Conservation (phyloP, 2,888 invertebrate species). For the Dicyrtomina minuta region DNA sequence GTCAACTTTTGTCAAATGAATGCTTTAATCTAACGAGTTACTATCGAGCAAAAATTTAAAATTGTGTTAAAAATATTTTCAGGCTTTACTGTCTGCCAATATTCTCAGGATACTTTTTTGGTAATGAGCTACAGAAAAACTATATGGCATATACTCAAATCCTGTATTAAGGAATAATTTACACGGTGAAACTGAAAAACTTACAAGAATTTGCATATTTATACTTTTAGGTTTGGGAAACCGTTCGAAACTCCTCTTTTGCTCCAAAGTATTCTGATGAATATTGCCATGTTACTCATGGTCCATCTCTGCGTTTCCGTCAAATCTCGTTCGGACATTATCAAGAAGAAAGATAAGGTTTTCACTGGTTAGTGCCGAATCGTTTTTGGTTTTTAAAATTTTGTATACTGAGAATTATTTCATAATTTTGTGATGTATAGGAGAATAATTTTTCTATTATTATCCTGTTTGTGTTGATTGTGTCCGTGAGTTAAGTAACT, state of each 20-base stretch:
- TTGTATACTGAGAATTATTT: too few species aligned
- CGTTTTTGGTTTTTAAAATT: too few species aligned
- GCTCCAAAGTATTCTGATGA: conserved; percentile 97
- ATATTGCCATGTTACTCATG: conserved; percentile 91
- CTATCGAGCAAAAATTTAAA: not conserved
- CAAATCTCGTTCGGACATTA: conserved; percentile 75
- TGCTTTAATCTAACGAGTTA: not conserved
- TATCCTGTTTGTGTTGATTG: too few species aligned
- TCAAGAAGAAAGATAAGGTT: conserved; percentile 70
- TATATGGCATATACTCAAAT: not conserved
- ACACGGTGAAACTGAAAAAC: conserved; percentile 11
- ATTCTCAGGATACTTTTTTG: conserved; percentile 96
- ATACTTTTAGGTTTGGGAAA: conserved; percentile 90
- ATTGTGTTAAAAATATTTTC: not conserved
- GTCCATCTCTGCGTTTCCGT: conserved; percentile 88
- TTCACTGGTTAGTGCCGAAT: conserved; percentile 79
- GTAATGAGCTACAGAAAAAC: conserved; percentile 62
- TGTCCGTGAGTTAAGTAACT: too few species aligned
- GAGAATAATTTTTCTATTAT: too few species aligned
- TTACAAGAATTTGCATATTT: too few species aligned
- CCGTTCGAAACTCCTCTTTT: conserved; percentile 92
- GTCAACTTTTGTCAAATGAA: not conserved
- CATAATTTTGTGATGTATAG: too few species aligned
- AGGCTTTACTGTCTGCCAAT: conserved; percentile 88
- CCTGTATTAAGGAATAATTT: not conserved